Percentiles rank a stretch among this genome's conserved stretches.
These are phyloP conservation scores for Gryllus longicercus DNA, from an alignment of 2,888 invertebrate genomes.

Conservation along the genomic window DNA sequence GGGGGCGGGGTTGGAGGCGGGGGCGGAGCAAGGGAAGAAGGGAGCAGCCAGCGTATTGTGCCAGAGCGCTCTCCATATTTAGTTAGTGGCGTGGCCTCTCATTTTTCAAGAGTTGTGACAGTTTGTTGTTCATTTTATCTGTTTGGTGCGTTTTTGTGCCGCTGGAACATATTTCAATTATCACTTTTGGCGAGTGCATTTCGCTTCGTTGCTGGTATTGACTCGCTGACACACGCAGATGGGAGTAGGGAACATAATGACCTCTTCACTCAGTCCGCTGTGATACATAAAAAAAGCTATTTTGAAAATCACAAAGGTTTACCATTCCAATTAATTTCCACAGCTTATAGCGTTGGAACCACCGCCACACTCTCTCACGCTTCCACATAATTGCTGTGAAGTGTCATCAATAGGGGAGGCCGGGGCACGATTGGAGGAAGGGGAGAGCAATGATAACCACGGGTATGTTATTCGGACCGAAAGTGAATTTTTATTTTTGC, in stretches of 20 bases:
- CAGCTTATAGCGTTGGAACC: slow-evolving; percentile 2
- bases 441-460: background rate
- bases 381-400: slow-evolving; percentile 11
- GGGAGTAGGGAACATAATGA: slow-evolving; percentile 17
- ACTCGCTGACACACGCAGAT: background rate
- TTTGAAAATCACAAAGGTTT: slow-evolving; percentile 8
- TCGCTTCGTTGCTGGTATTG: slow-evolving; percentile 2
- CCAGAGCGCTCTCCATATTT: background rate
- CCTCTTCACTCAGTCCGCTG: slow-evolving; percentile 17
- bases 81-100: background rate
- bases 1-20: background rate
- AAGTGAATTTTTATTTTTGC: slow-evolving; percentile 3
- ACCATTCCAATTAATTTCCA: slow-evolving; percentile 17
- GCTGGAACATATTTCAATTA: slow-evolving; percentile 8
- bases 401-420: background rate
- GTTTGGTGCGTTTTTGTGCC: background rate
- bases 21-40: background rate
- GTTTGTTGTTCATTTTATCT: slow-evolving; percentile 4
- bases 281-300: slow-evolving; percentile 2
- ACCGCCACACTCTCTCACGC: background rate
- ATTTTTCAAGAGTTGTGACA: background rate
- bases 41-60: background rate
- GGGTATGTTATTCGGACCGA: background rate
- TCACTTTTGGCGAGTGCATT: slow-evolving; percentile 17
- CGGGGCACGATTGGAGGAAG: background rate